Evolutionary conservation across 2,888 invertebrate genomes (phyloP).

Genomic region (Calameuta pallipes): DNA sequence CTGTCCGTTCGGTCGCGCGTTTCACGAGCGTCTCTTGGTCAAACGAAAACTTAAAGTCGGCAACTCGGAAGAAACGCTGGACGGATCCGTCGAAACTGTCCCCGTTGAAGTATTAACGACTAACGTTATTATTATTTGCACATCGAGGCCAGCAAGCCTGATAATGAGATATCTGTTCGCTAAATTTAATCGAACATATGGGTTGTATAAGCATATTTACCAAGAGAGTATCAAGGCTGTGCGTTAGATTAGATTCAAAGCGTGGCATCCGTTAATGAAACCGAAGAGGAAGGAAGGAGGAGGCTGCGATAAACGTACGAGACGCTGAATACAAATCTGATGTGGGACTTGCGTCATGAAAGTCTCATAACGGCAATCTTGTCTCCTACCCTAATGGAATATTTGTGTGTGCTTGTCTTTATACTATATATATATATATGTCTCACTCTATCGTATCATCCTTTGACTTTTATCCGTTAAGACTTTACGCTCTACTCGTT

Average conservation of each 20-base stretch:
- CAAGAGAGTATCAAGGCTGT: background rate
- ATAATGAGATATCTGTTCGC: slow-evolving; percentile 21
- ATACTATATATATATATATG: background rate
- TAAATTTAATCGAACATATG: slow-evolving; percentile 20
- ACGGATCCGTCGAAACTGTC: background rate
- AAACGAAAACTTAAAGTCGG: background rate
- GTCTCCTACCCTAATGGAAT: background rate
- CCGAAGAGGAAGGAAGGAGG: background rate
- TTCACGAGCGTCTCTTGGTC: background rate
- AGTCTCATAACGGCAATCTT: background rate
- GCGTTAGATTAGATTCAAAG: background rate
- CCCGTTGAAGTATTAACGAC: background rate
- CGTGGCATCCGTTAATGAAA: background rate
- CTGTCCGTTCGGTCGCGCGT: background rate
- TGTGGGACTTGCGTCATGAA: background rate
- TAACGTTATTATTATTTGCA: background rate
- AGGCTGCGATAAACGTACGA: background rate
- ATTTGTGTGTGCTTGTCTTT: background rate
- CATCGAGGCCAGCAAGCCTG: background rate
- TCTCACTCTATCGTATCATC: background rate
- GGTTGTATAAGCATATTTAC: background rate
- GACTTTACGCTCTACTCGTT: background rate
- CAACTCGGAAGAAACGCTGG: background rate
- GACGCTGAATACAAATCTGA: background rate
- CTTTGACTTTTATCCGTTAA: background rate